These are phyloP conservation scores for Drosophila lacertosa DNA, from an alignment of 1,140 invertebrate genomes.

Conservation along the genomic window DNA sequence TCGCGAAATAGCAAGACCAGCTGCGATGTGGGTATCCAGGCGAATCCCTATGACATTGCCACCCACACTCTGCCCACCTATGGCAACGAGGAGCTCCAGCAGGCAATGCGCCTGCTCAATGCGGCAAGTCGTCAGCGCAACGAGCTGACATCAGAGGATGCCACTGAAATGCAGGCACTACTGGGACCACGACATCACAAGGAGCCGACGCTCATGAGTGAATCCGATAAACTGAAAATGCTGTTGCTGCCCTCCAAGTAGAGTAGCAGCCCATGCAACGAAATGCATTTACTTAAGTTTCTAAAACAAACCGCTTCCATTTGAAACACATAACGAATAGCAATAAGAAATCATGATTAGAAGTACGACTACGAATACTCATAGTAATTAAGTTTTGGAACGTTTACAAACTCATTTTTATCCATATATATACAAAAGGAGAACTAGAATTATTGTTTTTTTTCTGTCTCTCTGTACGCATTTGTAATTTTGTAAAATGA, in stretches of 20 bases:
- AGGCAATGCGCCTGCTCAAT: constrained; percentile 72
- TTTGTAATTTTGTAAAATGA: constrained; percentile 42
- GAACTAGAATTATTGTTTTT: constrained; percentile 1
- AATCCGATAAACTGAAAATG: constrained; percentile 84
- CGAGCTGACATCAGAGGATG: constrained; percentile 52
- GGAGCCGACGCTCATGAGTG: constrained; percentile 75
- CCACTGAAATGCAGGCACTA: constrained; percentile 69
- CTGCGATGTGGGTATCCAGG: constrained; percentile 86
- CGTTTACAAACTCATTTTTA: constrained; percentile 31
- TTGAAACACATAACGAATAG: constrained; percentile 12
- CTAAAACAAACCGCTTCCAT: constrained; percentile 43
- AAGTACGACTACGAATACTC: constrained; percentile 63
- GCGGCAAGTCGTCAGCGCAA: constrained; percentile 68
- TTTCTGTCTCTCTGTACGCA: constrained; percentile 20
- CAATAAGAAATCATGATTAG: constrained; percentile 8
- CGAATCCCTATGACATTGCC: constrained; percentile 87
- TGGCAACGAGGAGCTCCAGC: constrained; percentile 74
- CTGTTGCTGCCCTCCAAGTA: constrained; percentile 83
- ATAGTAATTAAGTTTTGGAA: constrained; percentile 52
- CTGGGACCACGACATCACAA: constrained; percentile 62
- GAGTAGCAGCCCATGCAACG: constrained; percentile 5
- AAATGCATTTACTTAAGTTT: constrained; percentile 75
- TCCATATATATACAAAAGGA: no score
- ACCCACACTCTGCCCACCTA: constrained; percentile 85
- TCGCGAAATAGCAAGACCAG: constrained; percentile 84